Conservation (phyloP, 1,140 invertebrate species). For the Tetramorium parvispinum region DNA sequence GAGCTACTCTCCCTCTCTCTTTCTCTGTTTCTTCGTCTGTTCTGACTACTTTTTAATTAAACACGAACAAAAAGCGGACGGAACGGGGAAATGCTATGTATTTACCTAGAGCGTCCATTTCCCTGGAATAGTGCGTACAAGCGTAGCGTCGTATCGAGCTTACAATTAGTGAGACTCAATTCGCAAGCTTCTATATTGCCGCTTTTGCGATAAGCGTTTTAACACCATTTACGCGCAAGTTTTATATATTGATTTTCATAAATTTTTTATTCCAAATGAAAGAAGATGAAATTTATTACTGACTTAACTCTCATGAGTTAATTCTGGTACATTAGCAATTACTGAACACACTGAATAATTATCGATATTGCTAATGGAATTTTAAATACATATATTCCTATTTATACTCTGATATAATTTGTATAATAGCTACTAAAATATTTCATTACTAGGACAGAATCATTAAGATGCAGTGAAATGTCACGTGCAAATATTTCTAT, state of each 20-base stretch:
- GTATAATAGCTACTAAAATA: background rate
- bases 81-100: slow-evolving; percentile 56
- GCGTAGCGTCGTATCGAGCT: background rate
- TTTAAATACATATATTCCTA: background rate
- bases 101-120: slow-evolving; percentile 69
- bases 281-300: background rate
- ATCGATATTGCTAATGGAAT: background rate
- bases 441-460: background rate
- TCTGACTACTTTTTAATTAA: slow-evolving; percentile 75
- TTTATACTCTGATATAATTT: background rate
- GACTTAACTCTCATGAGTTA: background rate
- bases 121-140: slow-evolving; percentile 42
- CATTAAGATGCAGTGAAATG: background rate
- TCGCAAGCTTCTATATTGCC: background rate
- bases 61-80: slow-evolving; percentile 65
- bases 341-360: background rate
- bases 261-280: background rate
- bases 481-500: background rate
- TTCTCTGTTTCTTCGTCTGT: background rate
- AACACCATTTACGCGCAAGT: background rate
- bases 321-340: background rate
- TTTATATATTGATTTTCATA: background rate
- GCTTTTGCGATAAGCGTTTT: slow-evolving; percentile 4
- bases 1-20: slow-evolving; percentile 42
- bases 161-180: slow-evolving; percentile 30